Conservation (phyloP, 2,113 vertebrate species). For the Rhadina sibilatrix region DNA sequence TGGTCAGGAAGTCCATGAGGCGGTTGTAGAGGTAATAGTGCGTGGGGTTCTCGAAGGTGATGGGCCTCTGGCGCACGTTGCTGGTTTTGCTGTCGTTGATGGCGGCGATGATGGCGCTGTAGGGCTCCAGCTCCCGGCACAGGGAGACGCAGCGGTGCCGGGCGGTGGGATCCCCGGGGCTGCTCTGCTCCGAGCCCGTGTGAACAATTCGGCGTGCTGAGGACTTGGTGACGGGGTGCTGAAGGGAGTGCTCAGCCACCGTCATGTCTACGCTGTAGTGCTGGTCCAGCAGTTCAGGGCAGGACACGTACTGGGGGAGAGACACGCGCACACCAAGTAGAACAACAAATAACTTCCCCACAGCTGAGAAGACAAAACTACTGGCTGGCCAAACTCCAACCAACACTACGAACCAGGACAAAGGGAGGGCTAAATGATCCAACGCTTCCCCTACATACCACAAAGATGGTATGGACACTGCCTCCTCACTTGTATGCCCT, state of each 20-base stretch:
- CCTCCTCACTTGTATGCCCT: not conserved
- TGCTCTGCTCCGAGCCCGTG: slow-evolving; percentile 48
- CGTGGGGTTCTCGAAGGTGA: slow-evolving; percentile 88
- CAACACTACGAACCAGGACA: not conserved
- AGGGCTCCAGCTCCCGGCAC: slow-evolving; percentile 89
- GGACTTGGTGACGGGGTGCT: slow-evolving; percentile 91
- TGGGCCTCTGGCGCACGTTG: slow-evolving; percentile 61
- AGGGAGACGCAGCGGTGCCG: slow-evolving; percentile 80
- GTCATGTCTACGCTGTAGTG: slow-evolving; percentile 80
- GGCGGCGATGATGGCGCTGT: slow-evolving; percentile 69
- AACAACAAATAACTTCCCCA: not conserved
- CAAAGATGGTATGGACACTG: not conserved
- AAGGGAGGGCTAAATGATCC: not conserved
- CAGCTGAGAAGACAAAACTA: not conserved
- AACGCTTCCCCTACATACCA: not conserved
- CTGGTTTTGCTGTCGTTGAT: slow-evolving; percentile 67
- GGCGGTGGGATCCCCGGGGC: slow-evolving; percentile 40
- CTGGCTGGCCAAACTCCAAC: not conserved
- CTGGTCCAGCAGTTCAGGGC: slow-evolving; percentile 89
- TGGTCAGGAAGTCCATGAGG: slow-evolving; percentile 92
- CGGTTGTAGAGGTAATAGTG: slow-evolving; percentile 98
- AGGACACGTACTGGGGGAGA: slow-evolving; percentile 83
- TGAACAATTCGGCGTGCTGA: slow-evolving; percentile 78
- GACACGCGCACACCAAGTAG: not conserved
- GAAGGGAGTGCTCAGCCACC: slow-evolving; percentile 77